Base-by-base conservation (phyloP, 1,140 invertebrate genomes). In the Theocolax elegans region DNA sequence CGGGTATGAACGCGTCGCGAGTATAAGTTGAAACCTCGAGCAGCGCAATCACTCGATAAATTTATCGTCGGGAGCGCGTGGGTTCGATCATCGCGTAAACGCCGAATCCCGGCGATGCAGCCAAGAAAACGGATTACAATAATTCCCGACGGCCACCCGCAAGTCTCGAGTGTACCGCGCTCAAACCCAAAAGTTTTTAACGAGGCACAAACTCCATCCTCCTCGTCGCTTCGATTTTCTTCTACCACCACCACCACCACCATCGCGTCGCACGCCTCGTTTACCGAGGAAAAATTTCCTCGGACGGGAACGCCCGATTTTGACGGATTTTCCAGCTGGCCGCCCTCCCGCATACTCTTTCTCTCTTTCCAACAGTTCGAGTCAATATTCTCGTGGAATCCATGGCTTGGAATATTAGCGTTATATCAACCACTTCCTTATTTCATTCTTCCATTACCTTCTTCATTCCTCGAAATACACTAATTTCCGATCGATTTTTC, bases 111-210 rank as follows among this genome's bases (percentile, higher is more conserved):
- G 10, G 49, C 21, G 38, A 44, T 31, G 38, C 21, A 56, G 40
- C 35, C 23, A 58, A 58, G 64, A 48, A 58, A 58, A 58, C 53
- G 38, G 40, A 67, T 67, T 67, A 67, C 58, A 67, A 67, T 58
- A 58, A 44, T 31, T 66, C 17, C 51, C 4, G 40, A 13, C 48
- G 21, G 63, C 21, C 17, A 19, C 6, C 40, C 12, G 60, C 44
- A 12, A 21, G 40, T 40, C 21, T 49, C 54, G 53, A 67, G 53
- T 49, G 40, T n/a, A n/a, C n/a, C n/a, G n/a, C n/a, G 62, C n/a
- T 27, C 19, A 9, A 46, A 46, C 53, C 35, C 29, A 17, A 46
- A 68, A 67, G 66, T 68, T 68, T 68, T 68, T 68, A 68, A 68
- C 66, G 56, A 68, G 66, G 19, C 19, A n/a, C n/a, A n/a, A n/a